Base-by-base conservation (phyloP, 2,888 invertebrate species). In the Ethmia dodecea region DNA sequence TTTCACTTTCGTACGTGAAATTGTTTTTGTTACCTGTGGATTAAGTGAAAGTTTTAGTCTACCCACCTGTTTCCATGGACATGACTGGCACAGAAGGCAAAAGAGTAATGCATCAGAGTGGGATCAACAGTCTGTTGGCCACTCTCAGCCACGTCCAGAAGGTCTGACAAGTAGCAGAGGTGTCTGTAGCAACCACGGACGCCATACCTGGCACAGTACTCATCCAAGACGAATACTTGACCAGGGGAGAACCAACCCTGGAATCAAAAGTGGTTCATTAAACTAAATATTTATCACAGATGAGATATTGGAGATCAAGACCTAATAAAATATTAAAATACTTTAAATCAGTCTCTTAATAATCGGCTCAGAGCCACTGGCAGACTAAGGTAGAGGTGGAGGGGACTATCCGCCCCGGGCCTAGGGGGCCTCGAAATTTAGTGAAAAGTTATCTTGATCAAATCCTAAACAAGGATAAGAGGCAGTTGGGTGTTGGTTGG, bases 171-270 rank as follows among this genome's bases (percentile, higher is more conserved):
- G 80, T 99, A 99, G 74, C 96, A 96, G 31, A 99, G 90, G 78
- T 99, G 99, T 33, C 99, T 92, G 79, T 93, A 97, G 74, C 99
- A 99, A 28, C 97, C 97, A 32, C 99, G 90, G 1, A 99, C 99
- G 29, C 99, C 99, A 72, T 99, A 99, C 55, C 94, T 90, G 5
- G 99, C 98, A 74, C 98, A 98, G 83, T 99, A 98, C 75, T 98
- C 98, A 73, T 99, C 99, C 53, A 99, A 86, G 8, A 98, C 98
- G 81, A 99, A 99, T 34, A 99, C 94, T 89, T 99, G 99, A 1
- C 99, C 99, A 0, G 99, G 99, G 60, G 98, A 98, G 81, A 99
- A 99, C 99, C 99, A 99, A 52, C 99, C 99, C 97, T 97, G 74
- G 11, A 77, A 59, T 10, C 8, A 29, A 28, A 20, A 30, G 2